Evolutionary conservation across 2,113 vertebrate species (phyloP).

Genomic region (Nibea coibor): DNA sequence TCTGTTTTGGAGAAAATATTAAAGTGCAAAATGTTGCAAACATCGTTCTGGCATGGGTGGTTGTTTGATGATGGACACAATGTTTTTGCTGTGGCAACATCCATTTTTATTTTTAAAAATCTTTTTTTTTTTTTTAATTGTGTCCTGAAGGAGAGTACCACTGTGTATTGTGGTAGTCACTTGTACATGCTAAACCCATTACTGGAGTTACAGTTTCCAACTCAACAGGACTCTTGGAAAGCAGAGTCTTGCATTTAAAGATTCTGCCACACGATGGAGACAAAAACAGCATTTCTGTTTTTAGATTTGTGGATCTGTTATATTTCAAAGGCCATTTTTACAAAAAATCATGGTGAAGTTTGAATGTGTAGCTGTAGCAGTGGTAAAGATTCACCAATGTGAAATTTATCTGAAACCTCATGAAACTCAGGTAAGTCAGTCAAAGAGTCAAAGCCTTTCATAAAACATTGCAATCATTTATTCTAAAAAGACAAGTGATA

Average conservation of each 20-base stretch:
- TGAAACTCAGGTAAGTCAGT: background rate
- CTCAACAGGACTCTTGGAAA: background rate
- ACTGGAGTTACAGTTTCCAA: background rate
- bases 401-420: background rate
- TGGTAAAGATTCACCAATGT: background rate
- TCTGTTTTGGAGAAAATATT: constrained; percentile 86
- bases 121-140: background rate
- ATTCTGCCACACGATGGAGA: constrained; percentile 49
- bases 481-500: constrained; percentile 5
- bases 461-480: constrained; percentile 40
- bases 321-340: background rate
- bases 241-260: constrained; percentile 3
- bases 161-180: background rate
- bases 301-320: too few relatives aligned
- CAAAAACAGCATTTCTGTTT: constrained; percentile 24
- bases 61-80: constrained; percentile 66
- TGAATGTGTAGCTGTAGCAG: background rate
- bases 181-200: background rate
- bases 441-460: background rate
- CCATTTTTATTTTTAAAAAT: background rate
- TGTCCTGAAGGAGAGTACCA: constrained; percentile 2
- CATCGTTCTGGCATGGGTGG: constrained; percentile 65
- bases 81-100: constrained; percentile 20
- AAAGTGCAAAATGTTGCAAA: constrained; percentile 85
- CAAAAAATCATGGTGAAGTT: background rate